Base-by-base conservation (phyloP, 1,140 invertebrate species). In the Archegozetes longisetosus region DNA sequence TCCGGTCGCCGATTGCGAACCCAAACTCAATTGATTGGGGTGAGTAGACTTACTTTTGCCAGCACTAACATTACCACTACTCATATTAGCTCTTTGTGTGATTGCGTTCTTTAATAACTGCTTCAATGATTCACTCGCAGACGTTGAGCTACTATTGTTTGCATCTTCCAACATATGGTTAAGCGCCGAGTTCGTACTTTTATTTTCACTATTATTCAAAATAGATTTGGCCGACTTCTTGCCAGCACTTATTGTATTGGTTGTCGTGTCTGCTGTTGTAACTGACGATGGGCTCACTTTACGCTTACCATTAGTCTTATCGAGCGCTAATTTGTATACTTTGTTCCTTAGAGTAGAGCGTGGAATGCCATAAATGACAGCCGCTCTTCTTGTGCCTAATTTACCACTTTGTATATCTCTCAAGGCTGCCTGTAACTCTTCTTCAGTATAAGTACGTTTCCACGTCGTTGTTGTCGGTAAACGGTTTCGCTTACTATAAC, bases 321-420 rank as follows among this genome's bases (percentile, higher is more conserved):
- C 84, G 72, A 82, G 76, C 32, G 84, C 83, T 67, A 88, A 75
- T 71, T 91, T 92, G 77, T 87, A 92, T 23, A 82, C 78, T 77
- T 96, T 96, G 75, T 95, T 95, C 48, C 91, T 79, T 4, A 97
- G 78, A 2, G 91, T 95, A 56, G 91, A 94, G 56, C 92, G 78
- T 3, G 92, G 92, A 70, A 96, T 93, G 60, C 90, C 89, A 72
- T 96, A 96, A 62, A 94, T 84, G 27, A 88, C 88, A 32, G 92
- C 87, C 0, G 91, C 90, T 61, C 92, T 78, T 29, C 91, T 75
- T 1, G 89, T 93, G 52, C 89, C 91, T 59, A 96, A 76, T 70
- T 88, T 87, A 3, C 89, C 90, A 69, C 83, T 85, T 70, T 91
- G 84, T 67, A 96, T 93, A 72, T 95, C 91, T 62, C 85, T 78